Evolutionary conservation across 2,888 invertebrate genomes (phyloP).

Genomic region (Glyphotaelius pellucidus): DNA sequence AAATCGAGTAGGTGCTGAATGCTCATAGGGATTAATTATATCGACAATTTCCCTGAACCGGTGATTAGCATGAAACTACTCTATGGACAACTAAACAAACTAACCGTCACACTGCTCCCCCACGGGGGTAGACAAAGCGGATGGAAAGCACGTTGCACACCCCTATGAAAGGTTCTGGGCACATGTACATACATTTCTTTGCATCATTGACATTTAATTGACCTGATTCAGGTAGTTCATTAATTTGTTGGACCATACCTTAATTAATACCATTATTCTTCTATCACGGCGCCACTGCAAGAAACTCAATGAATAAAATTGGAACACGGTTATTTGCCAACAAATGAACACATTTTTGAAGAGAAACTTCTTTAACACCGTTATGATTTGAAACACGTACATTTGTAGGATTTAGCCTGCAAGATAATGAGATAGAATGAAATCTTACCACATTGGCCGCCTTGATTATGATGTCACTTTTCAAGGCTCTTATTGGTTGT

Average conservation of each 20-base stretch:
- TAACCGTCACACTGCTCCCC: neutral
- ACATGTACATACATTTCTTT: neutral
- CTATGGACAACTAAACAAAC: neutral
- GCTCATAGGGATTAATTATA: conserved; percentile 13
- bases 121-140: neutral
- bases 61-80: conserved; percentile 15
- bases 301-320: neutral
- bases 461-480: no score
- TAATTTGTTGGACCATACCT: neutral
- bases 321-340: no score
- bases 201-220: neutral
- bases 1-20: neutral
- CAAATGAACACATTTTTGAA: no score
- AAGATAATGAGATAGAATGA: no score
- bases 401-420: no score
- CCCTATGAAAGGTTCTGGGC: neutral
- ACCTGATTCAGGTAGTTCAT: neutral
- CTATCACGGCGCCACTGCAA: neutral
- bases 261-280: neutral
- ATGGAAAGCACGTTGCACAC: neutral
- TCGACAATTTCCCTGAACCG: neutral
- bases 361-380: no score
- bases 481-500: no score
- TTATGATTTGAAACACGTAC: no score
- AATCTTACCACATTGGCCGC: no score